These are phyloP conservation scores for Nesogale talazaci DNA, from an alignment of 2,113 vertebrate species.

Conservation along the genomic window DNA sequence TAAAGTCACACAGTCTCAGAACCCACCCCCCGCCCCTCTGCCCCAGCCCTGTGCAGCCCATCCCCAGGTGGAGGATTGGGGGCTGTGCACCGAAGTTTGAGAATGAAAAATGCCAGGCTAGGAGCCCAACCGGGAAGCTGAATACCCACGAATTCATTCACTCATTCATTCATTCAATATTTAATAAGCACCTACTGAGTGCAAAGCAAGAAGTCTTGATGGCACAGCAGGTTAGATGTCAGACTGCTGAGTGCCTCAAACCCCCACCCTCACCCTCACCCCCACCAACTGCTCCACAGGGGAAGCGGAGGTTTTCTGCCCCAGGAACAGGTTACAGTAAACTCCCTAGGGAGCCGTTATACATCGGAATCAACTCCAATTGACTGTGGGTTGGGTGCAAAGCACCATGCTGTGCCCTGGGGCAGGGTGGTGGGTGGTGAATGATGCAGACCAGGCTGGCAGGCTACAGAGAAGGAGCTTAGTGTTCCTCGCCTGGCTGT, in stretches of 20 bases:
- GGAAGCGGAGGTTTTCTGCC: too few species aligned
- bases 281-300: too few species aligned
- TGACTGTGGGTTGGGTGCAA: background rate
- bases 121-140: background rate
- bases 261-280: too few species aligned
- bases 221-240: too few species aligned
- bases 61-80: background rate
- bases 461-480: background rate
- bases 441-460: background rate
- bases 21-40: background rate
- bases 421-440: background rate
- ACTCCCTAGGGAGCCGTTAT: too few species aligned
- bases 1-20: background rate
- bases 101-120: slow-evolving; percentile 1
- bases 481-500: background rate
- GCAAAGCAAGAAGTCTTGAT: too few species aligned
- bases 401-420: background rate
- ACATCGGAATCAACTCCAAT: too few species aligned
- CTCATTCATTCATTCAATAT: slow-evolving; percentile 35
- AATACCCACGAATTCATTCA: background rate
- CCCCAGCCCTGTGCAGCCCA: background rate
- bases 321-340: too few species aligned
- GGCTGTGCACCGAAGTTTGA: background rate
- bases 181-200: slow-evolving; percentile 45
- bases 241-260: too few species aligned